Percentiles rank a stretch among this genome's conserved stretches.
Evolutionary conservation across 2,113 vertebrate genomes (phyloP).

Genomic region (Felis chaus): DNA sequence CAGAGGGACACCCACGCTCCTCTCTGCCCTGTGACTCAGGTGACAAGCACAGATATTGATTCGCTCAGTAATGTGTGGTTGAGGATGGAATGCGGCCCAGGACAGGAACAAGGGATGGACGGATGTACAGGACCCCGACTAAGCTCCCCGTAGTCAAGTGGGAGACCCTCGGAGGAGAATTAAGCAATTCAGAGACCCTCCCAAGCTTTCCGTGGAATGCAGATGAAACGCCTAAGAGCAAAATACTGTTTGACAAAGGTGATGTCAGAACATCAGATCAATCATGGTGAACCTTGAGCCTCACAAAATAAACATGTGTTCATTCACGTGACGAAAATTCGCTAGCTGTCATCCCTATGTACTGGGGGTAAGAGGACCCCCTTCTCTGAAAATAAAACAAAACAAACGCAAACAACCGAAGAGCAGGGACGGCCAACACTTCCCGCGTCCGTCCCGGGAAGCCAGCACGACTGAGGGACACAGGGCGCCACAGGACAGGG

Average conservation of each 20-base stretch:
- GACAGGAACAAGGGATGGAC: neutral
- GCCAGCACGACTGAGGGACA: accelerated
- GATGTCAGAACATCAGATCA: neutral
- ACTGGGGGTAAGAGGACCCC: neutral
- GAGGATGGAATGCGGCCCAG: neutral
- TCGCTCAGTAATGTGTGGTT: neutral
- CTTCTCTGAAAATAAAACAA: neutral
- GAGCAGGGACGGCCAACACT: accelerated
- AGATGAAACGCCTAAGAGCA: neutral
- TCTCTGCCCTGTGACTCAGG: neutral
- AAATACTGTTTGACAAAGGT: neutral
- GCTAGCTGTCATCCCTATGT: neutral
- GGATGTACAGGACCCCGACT: neutral
- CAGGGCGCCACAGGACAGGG: accelerated
- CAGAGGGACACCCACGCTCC: accelerated
- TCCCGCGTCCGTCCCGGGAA: neutral
- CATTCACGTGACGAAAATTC: neutral
- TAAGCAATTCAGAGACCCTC: too few species aligned
- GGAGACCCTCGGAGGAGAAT: accelerated
- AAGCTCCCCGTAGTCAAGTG: accelerated
- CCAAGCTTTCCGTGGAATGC: neutral
- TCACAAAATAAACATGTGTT: neutral
- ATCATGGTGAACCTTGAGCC: neutral
- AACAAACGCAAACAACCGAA: neutral
- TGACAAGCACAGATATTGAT: too few species aligned